Percentiles rank a stretch among this genome's conserved stretches.
Evolutionary conservation across 2,113 vertebrate species (phyloP).

Genomic region (Maccullochella peelii): DNA sequence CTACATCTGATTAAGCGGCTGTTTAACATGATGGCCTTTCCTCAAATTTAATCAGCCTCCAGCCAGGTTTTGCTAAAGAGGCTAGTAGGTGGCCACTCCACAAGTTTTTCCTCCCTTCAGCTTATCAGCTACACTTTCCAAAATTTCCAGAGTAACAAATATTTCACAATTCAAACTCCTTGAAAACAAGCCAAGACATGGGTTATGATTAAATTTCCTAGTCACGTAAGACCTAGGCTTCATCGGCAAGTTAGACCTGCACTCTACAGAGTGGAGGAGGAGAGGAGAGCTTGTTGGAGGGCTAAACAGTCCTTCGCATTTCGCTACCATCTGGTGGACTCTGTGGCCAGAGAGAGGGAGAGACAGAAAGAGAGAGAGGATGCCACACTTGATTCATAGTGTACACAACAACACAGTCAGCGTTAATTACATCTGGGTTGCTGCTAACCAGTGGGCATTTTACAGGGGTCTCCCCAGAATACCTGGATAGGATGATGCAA

Average conservation of each 20-base stretch:
- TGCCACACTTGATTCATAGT: slow-evolving; percentile 55
- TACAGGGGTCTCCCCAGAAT: slow-evolving; percentile 28
- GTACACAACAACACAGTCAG: slow-evolving; percentile 65
- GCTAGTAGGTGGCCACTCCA: slow-evolving; percentile 29
- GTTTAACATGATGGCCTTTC: slow-evolving; percentile 66
- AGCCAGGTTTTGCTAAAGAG: slow-evolving; percentile 52
- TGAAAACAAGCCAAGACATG: slow-evolving; percentile 28
- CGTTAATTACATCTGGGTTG: slow-evolving; percentile 72
- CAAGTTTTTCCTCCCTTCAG: not conserved
- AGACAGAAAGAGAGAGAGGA: slow-evolving; percentile 27
- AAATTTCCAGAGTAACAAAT: slow-evolving; percentile 19
- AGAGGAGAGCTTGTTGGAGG: slow-evolving; percentile 27
- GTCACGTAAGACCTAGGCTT: slow-evolving; percentile 12
- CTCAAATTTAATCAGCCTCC: slow-evolving; percentile 67
- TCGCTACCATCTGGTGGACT: slow-evolving; percentile 59
- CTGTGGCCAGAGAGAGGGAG: slow-evolving; percentile 35
- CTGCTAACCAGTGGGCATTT: slow-evolving; percentile 48
- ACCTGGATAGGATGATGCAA: slow-evolving; percentile 4
- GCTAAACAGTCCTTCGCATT: slow-evolving; percentile 40
- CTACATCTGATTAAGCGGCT: slow-evolving; percentile 72
- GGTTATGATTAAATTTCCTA: slow-evolving; percentile 29
- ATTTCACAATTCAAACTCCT: slow-evolving; percentile 5
- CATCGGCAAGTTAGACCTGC: slow-evolving; percentile 4
- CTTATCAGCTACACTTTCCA: slow-evolving; percentile 14
- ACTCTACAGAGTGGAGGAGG: slow-evolving; percentile 9